Evolutionary conservation across 2,888 invertebrate species (phyloP).

Genomic region (Pilophorus perplexus): DNA sequence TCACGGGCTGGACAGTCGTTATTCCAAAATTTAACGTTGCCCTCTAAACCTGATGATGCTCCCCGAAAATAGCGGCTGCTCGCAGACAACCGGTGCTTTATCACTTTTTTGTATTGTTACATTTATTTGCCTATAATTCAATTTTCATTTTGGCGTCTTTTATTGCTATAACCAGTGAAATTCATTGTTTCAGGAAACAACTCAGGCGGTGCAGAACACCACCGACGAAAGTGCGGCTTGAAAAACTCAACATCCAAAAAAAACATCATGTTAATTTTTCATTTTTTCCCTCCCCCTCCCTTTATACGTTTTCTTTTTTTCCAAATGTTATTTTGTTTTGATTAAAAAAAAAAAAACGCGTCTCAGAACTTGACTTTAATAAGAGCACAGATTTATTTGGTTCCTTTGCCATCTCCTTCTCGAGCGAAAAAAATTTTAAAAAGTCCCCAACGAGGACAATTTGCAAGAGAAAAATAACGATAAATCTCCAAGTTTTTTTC

Average conservation of each 20-base stretch:
- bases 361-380: slow-evolving; percentile 22
- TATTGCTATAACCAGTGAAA: not conserved
- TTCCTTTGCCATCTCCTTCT: slow-evolving; percentile 37
- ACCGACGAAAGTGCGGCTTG: slow-evolving; percentile 63
- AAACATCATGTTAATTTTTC: slow-evolving; percentile 15
- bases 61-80: too few species aligned
- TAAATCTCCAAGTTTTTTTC: too few species aligned
- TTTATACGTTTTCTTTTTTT: too few species aligned
- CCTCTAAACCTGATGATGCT: too few species aligned
- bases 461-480: too few species aligned
- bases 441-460: too few species aligned
- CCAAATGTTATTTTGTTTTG: slow-evolving; percentile 10
- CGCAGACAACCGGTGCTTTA: too few species aligned
- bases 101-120: too few species aligned
- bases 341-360: slow-evolving; percentile 7
- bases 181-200: slow-evolving; percentile 47
- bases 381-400: slow-evolving; percentile 28
- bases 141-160: too few species aligned
- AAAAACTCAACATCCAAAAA: slow-evolving; percentile 10
- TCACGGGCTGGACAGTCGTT: too few species aligned
- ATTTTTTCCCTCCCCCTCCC: slow-evolving; percentile 3
- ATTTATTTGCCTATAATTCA: too few species aligned
- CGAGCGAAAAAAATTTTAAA: slow-evolving; percentile 24
- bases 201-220: slow-evolving; percentile 61
- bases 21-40: too few species aligned